phyloP scores from a whole-genome alignment of 2,113 vertebrate genomes.

The Sorex araneus region DNA sequence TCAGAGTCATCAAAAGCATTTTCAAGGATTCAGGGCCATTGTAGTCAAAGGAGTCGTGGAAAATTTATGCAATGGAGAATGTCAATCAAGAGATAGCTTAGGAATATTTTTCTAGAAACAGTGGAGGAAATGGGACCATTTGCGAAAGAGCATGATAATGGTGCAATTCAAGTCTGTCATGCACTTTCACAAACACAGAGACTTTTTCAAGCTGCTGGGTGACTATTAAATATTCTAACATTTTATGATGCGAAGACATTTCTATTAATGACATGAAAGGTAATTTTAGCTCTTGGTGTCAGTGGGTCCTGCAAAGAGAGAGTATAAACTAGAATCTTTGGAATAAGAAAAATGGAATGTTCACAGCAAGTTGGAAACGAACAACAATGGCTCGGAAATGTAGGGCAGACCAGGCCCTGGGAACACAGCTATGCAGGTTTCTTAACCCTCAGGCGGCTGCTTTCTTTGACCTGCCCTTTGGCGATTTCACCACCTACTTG shows the following conservation, averaged over 20 bases:
- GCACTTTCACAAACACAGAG: conserved; percentile 3
- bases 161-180: not conserved
- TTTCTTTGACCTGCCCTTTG: conserved; percentile 6
- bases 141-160: not conserved
- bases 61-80: not conserved
- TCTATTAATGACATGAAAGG: conserved; percentile 25
- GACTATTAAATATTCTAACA: not conserved
- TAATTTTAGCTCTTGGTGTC: conserved; percentile 40
- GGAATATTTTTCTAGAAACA: not conserved
- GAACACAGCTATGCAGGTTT: conserved; percentile 4
- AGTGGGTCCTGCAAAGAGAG: conserved; percentile 38
- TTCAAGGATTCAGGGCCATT: not conserved
- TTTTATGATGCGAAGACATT: conserved; percentile 15
- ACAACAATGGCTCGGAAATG: not conserved
- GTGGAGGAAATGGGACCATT: not conserved
- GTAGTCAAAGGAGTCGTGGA: not conserved
- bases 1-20: not conserved
- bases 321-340: not conserved
- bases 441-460: not conserved
- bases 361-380: not conserved
- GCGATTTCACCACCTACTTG: not conserved
- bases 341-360: not conserved
- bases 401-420: not conserved
- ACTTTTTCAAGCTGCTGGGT: not conserved
- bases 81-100: not conserved